Conservation (phyloP, 2,113 vertebrate genomes). For the Loxodonta africana region DNA sequence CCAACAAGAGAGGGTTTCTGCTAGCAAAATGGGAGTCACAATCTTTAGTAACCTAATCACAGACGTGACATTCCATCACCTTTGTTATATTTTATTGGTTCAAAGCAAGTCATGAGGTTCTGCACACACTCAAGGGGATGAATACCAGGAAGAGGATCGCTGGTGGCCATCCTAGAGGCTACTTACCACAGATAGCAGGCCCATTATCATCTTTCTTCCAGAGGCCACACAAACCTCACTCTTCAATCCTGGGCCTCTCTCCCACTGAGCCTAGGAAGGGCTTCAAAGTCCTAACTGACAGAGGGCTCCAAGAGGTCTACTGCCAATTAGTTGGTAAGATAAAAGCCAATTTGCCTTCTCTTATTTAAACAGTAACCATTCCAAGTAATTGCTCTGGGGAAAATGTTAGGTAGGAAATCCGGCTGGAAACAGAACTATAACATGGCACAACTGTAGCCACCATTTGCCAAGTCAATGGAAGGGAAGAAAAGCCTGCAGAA, state of each 20-base stretch:
- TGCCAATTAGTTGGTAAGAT: slow-evolving; percentile 19
- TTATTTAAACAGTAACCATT: slow-evolving; percentile 30
- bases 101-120: neutral
- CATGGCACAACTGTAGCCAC: neutral
- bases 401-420: neutral
- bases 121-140: neutral
- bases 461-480: neutral
- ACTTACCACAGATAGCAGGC: neutral
- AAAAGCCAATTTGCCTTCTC: slow-evolving; percentile 10
- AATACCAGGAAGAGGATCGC: neutral
- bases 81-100: neutral
- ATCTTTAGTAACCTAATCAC: neutral
- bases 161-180: neutral
- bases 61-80: neutral
- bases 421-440: neutral
- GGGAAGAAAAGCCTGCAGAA: neutral
- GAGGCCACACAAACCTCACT: neutral
- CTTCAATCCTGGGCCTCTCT: neutral
- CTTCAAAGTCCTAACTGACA: neutral
- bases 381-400: neutral
- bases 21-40: neutral
- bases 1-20: neutral
- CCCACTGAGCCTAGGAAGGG: neutral
- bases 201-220: neutral
- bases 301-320: neutral